Evolutionary conservation across 30 jellyfish, hydroid and myxozoan species (phyloP).

Genomic region (Turritopsis rubra): DNA sequence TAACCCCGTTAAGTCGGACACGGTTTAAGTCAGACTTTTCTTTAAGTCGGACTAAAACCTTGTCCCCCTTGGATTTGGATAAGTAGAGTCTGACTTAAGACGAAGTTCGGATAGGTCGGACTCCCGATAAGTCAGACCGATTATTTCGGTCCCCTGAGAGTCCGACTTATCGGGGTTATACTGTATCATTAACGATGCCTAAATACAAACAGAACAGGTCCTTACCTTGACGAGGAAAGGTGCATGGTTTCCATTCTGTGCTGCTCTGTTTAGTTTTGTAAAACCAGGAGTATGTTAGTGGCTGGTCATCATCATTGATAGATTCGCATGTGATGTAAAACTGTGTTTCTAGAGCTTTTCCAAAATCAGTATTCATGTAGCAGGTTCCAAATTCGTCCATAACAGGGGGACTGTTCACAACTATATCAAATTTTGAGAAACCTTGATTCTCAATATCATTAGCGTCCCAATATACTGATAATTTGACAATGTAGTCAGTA

Average conservation of each 20-base stretch:
- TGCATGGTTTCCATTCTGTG: constrained; percentile 17
- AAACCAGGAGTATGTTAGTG: constrained; percentile 12
- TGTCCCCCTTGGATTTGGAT: too few species aligned
- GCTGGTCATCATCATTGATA: constrained; percentile 18
- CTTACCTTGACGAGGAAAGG: constrained; percentile 20
- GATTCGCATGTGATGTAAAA: neutral
- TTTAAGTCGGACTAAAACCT: too few species aligned
- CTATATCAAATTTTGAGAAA: constrained; percentile 3
- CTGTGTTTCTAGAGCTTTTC: constrained; percentile 18
- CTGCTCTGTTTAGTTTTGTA: neutral
- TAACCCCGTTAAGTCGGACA: too few species aligned
- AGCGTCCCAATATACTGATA: constrained; percentile 14
- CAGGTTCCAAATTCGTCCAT: neutral
- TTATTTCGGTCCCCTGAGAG: too few species aligned
- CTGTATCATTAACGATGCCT: too few species aligned
- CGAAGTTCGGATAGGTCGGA: too few species aligned
- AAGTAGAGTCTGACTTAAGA: too few species aligned
- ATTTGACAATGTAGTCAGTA: neutral
- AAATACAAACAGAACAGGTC: too few species aligned
- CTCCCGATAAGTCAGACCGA: too few species aligned
- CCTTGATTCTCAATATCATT: neutral
- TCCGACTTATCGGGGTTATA: too few species aligned
- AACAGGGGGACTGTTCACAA: constrained; percentile 11
- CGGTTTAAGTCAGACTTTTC: too few species aligned
- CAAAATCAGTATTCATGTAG: neutral